Base-by-base conservation (phyloP, 1,140 invertebrate genomes). In the Neoseiulus cucumeris region DNA sequence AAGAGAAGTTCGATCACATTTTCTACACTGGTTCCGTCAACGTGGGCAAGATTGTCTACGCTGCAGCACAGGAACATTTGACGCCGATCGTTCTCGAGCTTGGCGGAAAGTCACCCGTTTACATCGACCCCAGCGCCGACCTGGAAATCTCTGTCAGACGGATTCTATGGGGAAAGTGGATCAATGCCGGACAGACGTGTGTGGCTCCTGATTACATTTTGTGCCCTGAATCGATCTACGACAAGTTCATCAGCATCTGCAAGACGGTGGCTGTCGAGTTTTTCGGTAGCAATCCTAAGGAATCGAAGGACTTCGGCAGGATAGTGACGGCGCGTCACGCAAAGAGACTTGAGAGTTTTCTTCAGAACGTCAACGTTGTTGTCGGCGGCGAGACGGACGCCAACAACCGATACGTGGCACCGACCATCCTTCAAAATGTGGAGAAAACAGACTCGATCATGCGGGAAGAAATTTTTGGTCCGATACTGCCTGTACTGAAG, bases 201-300 rank as follows among this genome's bases (percentile, higher is more conserved):
- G 87, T 99, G 67, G 91, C 94, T 2, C 94, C 95, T 0, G 96
- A 99, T 78, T 99, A 98, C 74, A 72, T 99, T 30, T 77, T 98
- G 17, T 96, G 92, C 74, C 82, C 83, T 9, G 82, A 82, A 67
- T 72, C 69, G 65, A 69, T 74, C 18, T 68, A 78, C 72, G 73
- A 76, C 45, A 66, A 70, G 28, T 70, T 82, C 67, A 71, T 95
- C 14, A 77, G 81, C 30, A 79, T 17, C 79, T 70, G 79, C 81
- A 1, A 83, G 81, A 73, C 77, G 80, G 45, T n/a, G 41, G 70
- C 97, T 0, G 80, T 83, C 59, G 83, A 91, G 70, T 96, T 89
- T 83, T 98, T 88, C 74, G 87, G 89, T 2, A 80, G 84, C 0
- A 82, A 92, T 73, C 79, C 84, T 0, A 83, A 89, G 73, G 79